Evolutionary conservation across 2,888 invertebrate species (phyloP).

Genomic region (Ophion obscuratus): DNA sequence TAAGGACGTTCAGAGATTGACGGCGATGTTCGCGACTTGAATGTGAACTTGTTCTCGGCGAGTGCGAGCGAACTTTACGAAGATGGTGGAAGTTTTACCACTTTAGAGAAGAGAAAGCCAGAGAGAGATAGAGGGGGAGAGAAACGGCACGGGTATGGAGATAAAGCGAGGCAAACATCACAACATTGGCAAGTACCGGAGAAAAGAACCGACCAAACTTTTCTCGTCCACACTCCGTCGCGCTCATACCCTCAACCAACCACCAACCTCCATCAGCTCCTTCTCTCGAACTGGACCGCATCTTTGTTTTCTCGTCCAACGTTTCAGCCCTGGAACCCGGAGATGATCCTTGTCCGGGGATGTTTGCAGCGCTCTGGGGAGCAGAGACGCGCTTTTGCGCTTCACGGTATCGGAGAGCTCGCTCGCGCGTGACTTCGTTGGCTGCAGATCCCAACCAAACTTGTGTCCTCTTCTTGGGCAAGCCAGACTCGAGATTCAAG

Average conservation of each 20-base stretch:
- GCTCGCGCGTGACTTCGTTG: neutral
- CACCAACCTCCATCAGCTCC: conserved; percentile 46
- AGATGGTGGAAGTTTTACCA: conserved; percentile 53
- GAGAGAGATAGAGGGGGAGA: neutral
- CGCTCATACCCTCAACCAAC: conserved; percentile 46
- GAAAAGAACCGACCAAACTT: conserved; percentile 43
- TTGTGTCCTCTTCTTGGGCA: neutral
- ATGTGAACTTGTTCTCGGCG: conserved; percentile 57
- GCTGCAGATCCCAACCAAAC: neutral
- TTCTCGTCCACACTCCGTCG: conserved; percentile 45
- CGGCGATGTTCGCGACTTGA: conserved; percentile 25
- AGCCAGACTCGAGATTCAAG: neutral
- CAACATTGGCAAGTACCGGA: neutral
- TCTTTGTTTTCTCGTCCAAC: conserved; percentile 1
- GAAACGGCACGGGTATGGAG: conserved; percentile 10
- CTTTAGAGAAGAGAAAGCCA: neutral
- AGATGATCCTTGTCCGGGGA: neutral
- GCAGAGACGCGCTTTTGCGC: neutral
- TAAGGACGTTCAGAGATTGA: conserved; percentile 25
- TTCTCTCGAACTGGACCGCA: neutral
- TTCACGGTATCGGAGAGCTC: neutral
- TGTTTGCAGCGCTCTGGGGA: neutral
- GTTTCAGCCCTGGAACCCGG: neutral
- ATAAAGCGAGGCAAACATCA: conserved; percentile 24
- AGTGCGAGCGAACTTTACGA: conserved; percentile 32